Evolutionary conservation across 2,113 vertebrate genomes (phyloP).

Genomic region (Australoheros scitulus): DNA sequence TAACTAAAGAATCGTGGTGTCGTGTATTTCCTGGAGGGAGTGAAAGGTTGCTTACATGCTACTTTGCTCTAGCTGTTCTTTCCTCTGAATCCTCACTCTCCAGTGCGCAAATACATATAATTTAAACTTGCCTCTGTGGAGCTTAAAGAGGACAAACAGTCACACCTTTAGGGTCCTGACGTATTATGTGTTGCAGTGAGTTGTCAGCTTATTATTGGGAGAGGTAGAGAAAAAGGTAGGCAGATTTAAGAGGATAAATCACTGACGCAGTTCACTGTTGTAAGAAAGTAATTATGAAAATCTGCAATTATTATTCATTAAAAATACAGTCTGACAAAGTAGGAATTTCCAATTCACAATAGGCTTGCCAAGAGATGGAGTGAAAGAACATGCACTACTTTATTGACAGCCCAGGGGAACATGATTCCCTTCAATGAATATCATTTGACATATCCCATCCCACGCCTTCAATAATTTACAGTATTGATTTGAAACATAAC

Average conservation of each 20-base stretch:
- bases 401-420: conserved; percentile 72
- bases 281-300: conserved; percentile 72
- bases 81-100: background rate
- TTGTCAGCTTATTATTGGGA: conserved; percentile 33
- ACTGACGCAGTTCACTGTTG: conserved; percentile 42
- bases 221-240: conserved; percentile 52
- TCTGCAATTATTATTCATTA: conserved; percentile 83
- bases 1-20: too few species aligned
- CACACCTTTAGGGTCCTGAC: conserved; percentile 61
- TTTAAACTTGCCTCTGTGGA: conserved; percentile 1
- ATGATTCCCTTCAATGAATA: conserved; percentile 76
- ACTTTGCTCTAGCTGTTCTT: background rate
- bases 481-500: conserved; percentile 78
- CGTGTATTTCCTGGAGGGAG: too few species aligned
- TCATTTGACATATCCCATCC: conserved; percentile 74
- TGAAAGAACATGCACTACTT: conserved; percentile 54
- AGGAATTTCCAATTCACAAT: conserved; percentile 62
- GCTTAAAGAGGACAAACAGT: conserved; percentile 42
- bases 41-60: background rate
- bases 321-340: conserved; percentile 75
- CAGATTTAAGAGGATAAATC: conserved; percentile 71
- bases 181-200: conserved; percentile 32
- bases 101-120: background rate
- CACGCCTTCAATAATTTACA: conserved; percentile 76
- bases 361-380: conserved; percentile 69